Percentiles rank a stretch among this genome's conserved stretches.
Evolutionary conservation across 2,888 invertebrate species (phyloP).

Genomic region (Mythimna loreyi): DNA sequence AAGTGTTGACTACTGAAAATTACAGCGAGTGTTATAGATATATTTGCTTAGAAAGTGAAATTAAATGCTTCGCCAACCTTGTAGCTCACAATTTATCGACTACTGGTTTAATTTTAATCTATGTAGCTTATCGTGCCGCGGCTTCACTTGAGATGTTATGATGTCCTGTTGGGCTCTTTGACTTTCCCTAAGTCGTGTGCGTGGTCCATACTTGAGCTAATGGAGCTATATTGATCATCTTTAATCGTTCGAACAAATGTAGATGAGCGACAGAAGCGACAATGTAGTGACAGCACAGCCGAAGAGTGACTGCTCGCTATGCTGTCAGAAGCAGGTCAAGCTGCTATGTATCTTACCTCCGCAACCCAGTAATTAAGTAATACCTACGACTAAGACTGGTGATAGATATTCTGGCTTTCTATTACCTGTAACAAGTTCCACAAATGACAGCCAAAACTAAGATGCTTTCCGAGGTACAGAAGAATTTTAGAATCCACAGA

Average conservation of each 20-base stretch:
- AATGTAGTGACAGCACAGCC: no score
- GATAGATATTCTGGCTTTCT: no score
- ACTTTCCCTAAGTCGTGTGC: conserved; percentile 52
- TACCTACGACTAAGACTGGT: no score
- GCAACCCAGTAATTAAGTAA: no score
- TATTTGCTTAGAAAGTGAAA: conserved; percentile 66
- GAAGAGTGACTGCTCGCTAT: no score
- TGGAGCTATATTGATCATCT: neutral
- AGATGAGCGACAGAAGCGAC: no score
- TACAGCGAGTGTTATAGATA: conserved; percentile 47
- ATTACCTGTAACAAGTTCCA: no score
- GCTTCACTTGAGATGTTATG: conserved; percentile 57
- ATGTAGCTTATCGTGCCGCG: conserved; percentile 56
- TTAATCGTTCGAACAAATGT: neutral
- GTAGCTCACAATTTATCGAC: conserved; percentile 60
- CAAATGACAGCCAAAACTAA: no score
- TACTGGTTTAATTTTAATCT: conserved; percentile 68
- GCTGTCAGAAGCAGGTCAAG: no score
- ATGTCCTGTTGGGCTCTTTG: conserved; percentile 52
- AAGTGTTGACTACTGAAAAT: conserved; percentile 49
- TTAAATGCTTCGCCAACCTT: conserved; percentile 58
- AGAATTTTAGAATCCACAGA: no score
- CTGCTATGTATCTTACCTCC: no score
- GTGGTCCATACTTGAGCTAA: neutral
- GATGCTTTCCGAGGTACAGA: no score